Evolutionary conservation across 2,888 invertebrate genomes (phyloP).

Genomic region (Cantharis lateralis): DNA sequence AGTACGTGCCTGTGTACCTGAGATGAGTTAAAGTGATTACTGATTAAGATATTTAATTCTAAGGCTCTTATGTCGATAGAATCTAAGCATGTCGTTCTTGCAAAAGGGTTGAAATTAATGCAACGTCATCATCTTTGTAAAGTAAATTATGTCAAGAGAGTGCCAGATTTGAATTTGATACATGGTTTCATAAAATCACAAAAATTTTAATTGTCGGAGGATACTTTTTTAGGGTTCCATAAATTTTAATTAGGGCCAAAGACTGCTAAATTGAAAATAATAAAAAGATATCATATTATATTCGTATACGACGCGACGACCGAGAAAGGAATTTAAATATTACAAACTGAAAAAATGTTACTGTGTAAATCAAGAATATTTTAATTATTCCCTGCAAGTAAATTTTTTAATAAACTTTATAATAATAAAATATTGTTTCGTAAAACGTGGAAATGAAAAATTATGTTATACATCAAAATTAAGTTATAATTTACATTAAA

Average conservation of each 20-base stretch:
- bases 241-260: background rate
- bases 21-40: background rate
- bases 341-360: background rate
- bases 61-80: background rate
- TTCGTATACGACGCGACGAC: background rate
- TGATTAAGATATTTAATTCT: background rate
- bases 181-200: background rate
- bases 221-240: background rate
- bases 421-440: background rate
- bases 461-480: background rate
- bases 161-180: background rate
- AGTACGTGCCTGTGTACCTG: background rate
- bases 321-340: no score
- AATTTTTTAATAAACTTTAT: background rate
- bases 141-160: background rate
- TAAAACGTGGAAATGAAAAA: background rate
- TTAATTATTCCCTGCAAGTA: background rate
- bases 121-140: background rate
- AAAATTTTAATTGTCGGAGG: background rate
- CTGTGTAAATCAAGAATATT: background rate
- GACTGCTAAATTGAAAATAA: background rate
- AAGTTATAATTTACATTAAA: background rate
- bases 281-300: background rate
- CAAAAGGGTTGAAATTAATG: background rate
- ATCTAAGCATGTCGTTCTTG: background rate